Base-by-base conservation (phyloP, 2,113 vertebrate species). In the Alethe diademata region DNA sequence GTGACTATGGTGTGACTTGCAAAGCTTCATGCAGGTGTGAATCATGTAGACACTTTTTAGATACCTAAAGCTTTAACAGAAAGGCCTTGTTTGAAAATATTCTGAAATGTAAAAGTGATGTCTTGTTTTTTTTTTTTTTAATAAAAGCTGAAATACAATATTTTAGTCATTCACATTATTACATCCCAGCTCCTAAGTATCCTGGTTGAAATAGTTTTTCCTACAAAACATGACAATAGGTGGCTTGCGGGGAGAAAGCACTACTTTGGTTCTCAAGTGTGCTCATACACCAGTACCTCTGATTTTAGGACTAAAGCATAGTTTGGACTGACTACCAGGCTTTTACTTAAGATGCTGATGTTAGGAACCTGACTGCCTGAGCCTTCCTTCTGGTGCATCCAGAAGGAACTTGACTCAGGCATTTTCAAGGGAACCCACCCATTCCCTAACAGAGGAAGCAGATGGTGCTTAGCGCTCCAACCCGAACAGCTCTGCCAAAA, bases 81-180 rank as follows among this genome's bases (percentile, higher is more conserved):
- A 97, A 94, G 80, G 71, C 93, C 95, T 97, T 80, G 65, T 96
- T 92, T 91, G 79, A 97, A 96, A 97, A 66, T 86, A 86, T 58
- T 95, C 91, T 96, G 96, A 76, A 93, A 92, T 96, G 84, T 95
- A 92, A 86, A 96, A 93, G 90, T 95, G 88, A 79, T 94, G 93
- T 97, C 76, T 69, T 90, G 56, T 1, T 1, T 48, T 19, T 23
- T 48, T 48, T 62, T 69, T 57, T 86, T 79, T 66, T 31, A 98
- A 98, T 98, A 98, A 98, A 97, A 97, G 70, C 28, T 89, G 79
- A 83, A 94, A 95, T 86, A n/a, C 42, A 69, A 26, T 67, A 62
- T 20, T 50, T 69, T 90, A 57, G 47, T 92, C 29, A 36, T 90
- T 94, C 24, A 80, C 56, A 29, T 97, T 79, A 86, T 94, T 95